A percentile compares a stretch with the other conserved stretches of the same genome.
Evolutionary conservation across 2,888 invertebrate genomes (phyloP).

Genomic region (Eristalinus aeneus): DNA sequence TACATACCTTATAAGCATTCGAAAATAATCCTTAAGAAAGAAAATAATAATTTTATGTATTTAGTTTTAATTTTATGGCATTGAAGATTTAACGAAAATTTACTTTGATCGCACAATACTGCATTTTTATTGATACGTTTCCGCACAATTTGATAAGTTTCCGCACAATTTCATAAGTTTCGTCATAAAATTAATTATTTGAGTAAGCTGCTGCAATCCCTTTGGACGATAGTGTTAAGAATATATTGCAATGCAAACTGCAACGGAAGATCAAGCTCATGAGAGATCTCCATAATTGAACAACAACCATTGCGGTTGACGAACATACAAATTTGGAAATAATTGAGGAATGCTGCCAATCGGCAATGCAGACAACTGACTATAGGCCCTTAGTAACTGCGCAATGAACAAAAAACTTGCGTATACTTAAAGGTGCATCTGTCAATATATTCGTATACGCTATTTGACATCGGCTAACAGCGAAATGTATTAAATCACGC

Average conservation of each 20-base stretch:
- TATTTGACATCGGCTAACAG: constrained; percentile 28
- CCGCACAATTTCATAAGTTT: too few relatives aligned
- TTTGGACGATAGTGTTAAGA: constrained; percentile 4
- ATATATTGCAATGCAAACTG: constrained; percentile 5
- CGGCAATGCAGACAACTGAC: constrained; percentile 34
- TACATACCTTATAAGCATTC: too few relatives aligned
- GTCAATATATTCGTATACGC: not conserved
- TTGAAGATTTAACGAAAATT: too few relatives aligned
- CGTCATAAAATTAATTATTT: too few relatives aligned
- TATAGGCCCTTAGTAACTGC: constrained; percentile 35
- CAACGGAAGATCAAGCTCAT: constrained; percentile 43
- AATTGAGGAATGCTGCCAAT: constrained; percentile 50
- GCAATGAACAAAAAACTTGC: constrained; percentile 1
- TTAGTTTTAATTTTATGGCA: too few relatives aligned
- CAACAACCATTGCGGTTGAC: constrained; percentile 34
- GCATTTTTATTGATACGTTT: too few relatives aligned
- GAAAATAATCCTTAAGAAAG: too few relatives aligned
- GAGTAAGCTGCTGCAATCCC: not conserved
- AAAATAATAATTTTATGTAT: too few relatives aligned
- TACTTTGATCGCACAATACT: too few relatives aligned
- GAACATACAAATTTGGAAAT: constrained; percentile 50
- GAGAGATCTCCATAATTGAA: constrained; percentile 50
- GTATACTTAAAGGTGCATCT: not conserved
- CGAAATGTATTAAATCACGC: constrained; percentile 11
- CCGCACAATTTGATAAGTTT: too few relatives aligned